Base-by-base conservation (phyloP, 2,888 invertebrate genomes). In the Morpho achilles region DNA sequence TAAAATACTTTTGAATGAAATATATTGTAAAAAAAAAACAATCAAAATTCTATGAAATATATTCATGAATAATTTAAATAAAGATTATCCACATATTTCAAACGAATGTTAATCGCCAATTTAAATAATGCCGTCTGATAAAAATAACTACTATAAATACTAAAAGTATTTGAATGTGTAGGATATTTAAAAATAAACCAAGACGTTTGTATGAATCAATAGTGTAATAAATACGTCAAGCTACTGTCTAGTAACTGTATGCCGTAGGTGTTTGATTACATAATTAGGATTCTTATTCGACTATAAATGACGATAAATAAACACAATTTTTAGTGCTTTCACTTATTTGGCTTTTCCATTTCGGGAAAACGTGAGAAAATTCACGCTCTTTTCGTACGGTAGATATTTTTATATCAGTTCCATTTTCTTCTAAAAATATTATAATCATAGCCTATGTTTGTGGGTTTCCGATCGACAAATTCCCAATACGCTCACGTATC, bases 401-500 rank as follows among this genome's bases (percentile, higher is more conserved):
- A 49, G 6, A 23, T 10, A 55, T 59, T 55, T 52, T 55, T 59
- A 47, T 42, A 50, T 41, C 45, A 44, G 22, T 47, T 59, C 56
- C 10, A 48, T 59, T 47, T 59, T 41, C 50, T 56, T 52, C 1
- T 43, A 43, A 43, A 43, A 9, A 43, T 43, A 43, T 43, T 8
- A 43, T 43, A 43, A 9, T 43, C n/a, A 43, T 43, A 43, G 43
- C 8, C 43, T 43, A 43, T 43, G 56, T 59, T 61, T 60, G 62
- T 60, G 56, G 64, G 58, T 66, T 68, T 70, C 69, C 68, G 68
- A 67, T 67, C 68, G 63, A 69, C 66, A 68, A 70, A 70, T 69
- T 69, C 68, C 68, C 67, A 67, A 68, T 70, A 73, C 75, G 75
- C 70, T 75, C 71, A 68, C 68, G 73, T 81, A 78, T 80, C 80